A percentile compares a stretch with the other conserved stretches of the same genome.
Evolutionary conservation across 2,797 vertebrate species (phyloP).

Genomic region (Lithobates sylvaticus): DNA sequence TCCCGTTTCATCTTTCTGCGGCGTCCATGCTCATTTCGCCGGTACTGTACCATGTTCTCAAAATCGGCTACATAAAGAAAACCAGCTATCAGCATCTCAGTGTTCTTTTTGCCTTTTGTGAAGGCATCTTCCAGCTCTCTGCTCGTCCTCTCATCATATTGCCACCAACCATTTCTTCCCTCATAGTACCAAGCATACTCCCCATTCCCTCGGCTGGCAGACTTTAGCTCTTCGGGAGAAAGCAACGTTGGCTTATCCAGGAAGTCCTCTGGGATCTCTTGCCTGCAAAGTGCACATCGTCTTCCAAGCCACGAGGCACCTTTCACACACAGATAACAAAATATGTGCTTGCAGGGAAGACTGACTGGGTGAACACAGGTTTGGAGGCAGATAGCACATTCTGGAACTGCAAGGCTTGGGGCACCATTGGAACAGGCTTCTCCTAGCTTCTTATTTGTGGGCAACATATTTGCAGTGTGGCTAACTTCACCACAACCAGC

Average conservation of each 20-base stretch:
- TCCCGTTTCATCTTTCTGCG: slow-evolving; percentile 96
- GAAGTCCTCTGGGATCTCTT: slow-evolving; percentile 96
- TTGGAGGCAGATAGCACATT: slow-evolving; percentile 97
- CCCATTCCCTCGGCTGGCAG: slow-evolving; percentile 83
- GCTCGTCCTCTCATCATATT: slow-evolving; percentile 95
- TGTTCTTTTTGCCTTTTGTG: slow-evolving; percentile 90
- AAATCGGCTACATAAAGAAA: slow-evolving; percentile 95
- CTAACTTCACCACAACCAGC: slow-evolving; percentile 90
- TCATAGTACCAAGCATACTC: slow-evolving; percentile 96
- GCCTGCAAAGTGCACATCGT: slow-evolving; percentile 92
- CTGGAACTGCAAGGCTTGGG: slow-evolving; percentile 84
- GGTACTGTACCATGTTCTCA: slow-evolving; percentile 97
- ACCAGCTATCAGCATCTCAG: slow-evolving; percentile 96
- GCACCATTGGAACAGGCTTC: slow-evolving; percentile 79
- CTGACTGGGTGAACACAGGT: slow-evolving; percentile 93
- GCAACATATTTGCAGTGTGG: slow-evolving; percentile 82
- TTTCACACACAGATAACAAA: slow-evolving; percentile 97
- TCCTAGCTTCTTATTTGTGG: slow-evolving; percentile 83
- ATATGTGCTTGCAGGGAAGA: slow-evolving; percentile 94
- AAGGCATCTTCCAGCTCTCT: slow-evolving; percentile 95
- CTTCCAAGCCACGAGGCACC: slow-evolving; percentile 98
- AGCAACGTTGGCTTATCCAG: slow-evolving; percentile 92
- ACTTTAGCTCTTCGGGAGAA: slow-evolving; percentile 92
- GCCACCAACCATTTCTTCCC: slow-evolving; percentile 99
- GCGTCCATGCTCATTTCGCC: slow-evolving; percentile 92